Percentiles rank a stretch among this genome's conserved stretches.
These are phyloP conservation scores for Rhaphigaster nebulosa DNA, from an alignment of 2,888 invertebrate species.

Conservation along the genomic window DNA sequence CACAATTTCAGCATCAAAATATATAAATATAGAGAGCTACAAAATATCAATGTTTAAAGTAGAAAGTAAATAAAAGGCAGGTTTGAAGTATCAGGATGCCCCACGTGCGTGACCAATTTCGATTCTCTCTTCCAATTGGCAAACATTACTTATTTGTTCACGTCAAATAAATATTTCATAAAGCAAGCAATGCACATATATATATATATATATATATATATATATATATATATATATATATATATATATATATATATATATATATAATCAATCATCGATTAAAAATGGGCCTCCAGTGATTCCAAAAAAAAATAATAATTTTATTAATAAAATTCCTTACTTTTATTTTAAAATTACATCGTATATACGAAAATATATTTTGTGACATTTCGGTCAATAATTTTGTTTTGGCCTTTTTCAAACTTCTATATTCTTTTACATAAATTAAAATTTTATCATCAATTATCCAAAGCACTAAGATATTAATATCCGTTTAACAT, in stretches of 20 bases:
- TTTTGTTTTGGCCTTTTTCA: too few species aligned
- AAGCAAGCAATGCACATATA: neutral
- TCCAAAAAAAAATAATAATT: too few species aligned
- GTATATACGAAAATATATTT: too few species aligned
- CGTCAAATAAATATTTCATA: neutral
- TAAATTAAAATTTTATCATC: too few species aligned
- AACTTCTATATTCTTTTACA: too few species aligned
- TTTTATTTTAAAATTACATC: too few species aligned
- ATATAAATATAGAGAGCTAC: neutral
- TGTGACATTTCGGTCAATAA: too few species aligned
- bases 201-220: neutral
- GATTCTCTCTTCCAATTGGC: neutral
- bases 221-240: neutral
- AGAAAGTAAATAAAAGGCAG: neutral
- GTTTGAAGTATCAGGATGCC: neutral
- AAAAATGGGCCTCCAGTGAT: too few species aligned
- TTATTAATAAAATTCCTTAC: too few species aligned
- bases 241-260: neutral
- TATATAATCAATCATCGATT: too few species aligned
- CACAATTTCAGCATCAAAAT: neutral
- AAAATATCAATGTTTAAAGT: constrained; percentile 1
- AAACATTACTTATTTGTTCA: neutral
- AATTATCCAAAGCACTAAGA: too few species aligned
- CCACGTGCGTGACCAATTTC: neutral
- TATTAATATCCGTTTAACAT: too few species aligned